Percentiles rank a stretch among this genome's conserved stretches.
phyloP scores from a whole-genome alignment of 2,888 invertebrate genomes.

The Thera obeliscata region DNA sequence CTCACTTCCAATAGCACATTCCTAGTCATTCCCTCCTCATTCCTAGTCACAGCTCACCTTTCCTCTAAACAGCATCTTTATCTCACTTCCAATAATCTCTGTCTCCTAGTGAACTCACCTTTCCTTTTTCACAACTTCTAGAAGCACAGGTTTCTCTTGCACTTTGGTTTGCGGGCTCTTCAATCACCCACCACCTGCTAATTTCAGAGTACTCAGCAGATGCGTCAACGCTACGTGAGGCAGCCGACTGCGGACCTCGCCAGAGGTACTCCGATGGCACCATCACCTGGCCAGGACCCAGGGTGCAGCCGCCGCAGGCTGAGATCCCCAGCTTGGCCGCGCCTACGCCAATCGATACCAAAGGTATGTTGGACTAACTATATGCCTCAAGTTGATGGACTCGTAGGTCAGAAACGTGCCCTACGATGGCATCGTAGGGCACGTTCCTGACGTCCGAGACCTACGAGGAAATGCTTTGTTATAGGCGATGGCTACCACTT shows the following conservation, averaged over 20 bases:
- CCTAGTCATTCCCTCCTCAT: no score
- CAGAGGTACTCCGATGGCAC: slow-evolving; percentile 84
- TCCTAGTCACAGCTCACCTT: no score
- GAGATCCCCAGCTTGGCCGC: slow-evolving; percentile 74
- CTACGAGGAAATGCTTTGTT: no score
- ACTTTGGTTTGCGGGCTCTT: slow-evolving; percentile 32
- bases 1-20: no score
- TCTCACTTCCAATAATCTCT: neutral
- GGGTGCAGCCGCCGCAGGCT: slow-evolving; percentile 76
- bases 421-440: no score
- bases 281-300: slow-evolving; percentile 82
- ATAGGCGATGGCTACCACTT: no score
- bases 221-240: slow-evolving; percentile 76
- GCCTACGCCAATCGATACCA: slow-evolving; percentile 76
- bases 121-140: neutral
- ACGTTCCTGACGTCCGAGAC: no score
- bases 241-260: slow-evolving; percentile 81
- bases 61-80: no score
- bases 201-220: slow-evolving; percentile 77
- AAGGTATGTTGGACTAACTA: slow-evolving; percentile 62
- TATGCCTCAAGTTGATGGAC: neutral
- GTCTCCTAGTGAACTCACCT: neutral
- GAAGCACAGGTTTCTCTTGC: neutral
- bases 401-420: no score
- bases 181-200: slow-evolving; percentile 18